Evolutionary conservation across 2,797 vertebrate species (phyloP), one percentile per base, ranked within the genome.

Genomic region (Cyprinodon diabolis): DNA sequence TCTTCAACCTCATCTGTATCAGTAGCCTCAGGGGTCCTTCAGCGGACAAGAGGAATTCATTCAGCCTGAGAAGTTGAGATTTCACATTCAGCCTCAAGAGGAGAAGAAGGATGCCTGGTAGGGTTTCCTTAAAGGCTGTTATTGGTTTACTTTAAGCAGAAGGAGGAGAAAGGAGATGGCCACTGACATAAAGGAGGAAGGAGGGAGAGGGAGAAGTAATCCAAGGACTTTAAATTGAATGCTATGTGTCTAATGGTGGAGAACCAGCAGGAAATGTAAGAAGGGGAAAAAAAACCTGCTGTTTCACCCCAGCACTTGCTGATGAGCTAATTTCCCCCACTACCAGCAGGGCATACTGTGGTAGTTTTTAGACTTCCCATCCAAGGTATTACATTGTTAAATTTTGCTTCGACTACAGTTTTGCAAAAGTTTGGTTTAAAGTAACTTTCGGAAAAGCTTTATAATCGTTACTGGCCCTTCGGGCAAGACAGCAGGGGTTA

Each of bases 191-290:
- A 70, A 82, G 65, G 77, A 57, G 68, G 72, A 80, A 51, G 75
- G 57, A 74, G 25, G 52, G 55, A 21, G 56, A 25, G 62, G n/a
- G 71, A 77, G 77, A 82, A 75, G 82, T 66, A 74, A 87, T 83
- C 81, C 43, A 68, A 70, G 79, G 83, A 77, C 83, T 69, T 62
- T 63, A 80, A 84, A 81, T 78, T 76, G 79, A 76, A 82, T 66
- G 79, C 82, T 79, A 73, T 66, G 68, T 71, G 69, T 86, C 25
- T 84, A 86, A 84, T 86, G 80, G 79, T 83, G 77, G 78, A 67
- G 66, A 82, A 87, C 73, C 25, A 68, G 76, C 68, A 78, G 40
- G 49, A 86, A 71, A 57, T 40, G 56, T 52, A 66, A 51, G 40
- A 71, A 49, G n/a, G n/a, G 63, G 56, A 55, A 63, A 73, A 72